Conservation (phyloP, 2,113 vertebrate species). For the Typhlomys cinereus region DNA sequence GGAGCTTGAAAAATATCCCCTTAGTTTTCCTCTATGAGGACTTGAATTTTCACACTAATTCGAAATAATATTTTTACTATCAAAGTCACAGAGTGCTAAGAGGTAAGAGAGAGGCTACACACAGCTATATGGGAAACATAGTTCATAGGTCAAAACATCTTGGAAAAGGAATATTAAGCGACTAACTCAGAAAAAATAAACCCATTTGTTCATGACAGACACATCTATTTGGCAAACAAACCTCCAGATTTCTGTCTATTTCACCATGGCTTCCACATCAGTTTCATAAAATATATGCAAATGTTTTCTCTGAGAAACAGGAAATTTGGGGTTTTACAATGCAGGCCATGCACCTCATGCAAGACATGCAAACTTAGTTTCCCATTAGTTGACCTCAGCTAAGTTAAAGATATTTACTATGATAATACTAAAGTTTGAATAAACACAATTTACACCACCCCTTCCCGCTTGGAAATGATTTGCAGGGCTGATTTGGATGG, state of each 20-base stretch:
- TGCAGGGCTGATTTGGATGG: conserved; percentile 61
- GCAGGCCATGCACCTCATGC: not conserved
- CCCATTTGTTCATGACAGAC: not conserved
- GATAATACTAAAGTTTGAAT: conserved; percentile 11
- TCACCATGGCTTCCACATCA: not conserved
- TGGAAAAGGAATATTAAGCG: not conserved
- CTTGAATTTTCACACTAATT: conserved; percentile 1
- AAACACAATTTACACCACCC: not conserved
- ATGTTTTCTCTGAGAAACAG: not conserved
- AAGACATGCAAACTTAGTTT: not conserved
- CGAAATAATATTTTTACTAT: not conserved
- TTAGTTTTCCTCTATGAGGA: not conserved
- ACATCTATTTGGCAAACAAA: not conserved
- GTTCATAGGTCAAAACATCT: not conserved
- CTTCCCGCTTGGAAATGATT: conserved; percentile 61
- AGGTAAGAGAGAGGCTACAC: not conserved
- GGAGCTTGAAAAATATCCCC: not conserved
- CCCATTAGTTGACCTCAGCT: conserved; percentile 3
- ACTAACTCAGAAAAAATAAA: not conserved
- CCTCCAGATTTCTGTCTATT: not conserved
- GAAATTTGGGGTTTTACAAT: not conserved
- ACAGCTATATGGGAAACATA: not conserved
- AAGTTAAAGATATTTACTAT: conserved; percentile 15
- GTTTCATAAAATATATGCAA: not conserved
- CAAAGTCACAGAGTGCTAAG: not conserved